Percentiles rank a stretch among this genome's conserved stretches.
Conservation (phyloP, 2,888 invertebrate genomes). For the Oscheius sp. region DNA sequence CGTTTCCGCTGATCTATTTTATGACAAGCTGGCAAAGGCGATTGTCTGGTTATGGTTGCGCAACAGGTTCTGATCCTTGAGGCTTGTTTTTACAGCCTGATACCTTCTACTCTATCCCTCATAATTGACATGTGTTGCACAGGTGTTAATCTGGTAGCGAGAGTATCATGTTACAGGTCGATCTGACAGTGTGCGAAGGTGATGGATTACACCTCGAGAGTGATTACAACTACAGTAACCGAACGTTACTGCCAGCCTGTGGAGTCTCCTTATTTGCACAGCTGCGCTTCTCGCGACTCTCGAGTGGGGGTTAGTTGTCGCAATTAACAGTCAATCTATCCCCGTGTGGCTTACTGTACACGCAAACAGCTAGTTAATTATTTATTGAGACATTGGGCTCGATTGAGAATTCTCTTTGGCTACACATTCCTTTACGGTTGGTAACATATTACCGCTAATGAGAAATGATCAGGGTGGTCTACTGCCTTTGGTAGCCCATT, state of each 20-base stretch:
- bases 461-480: constrained; percentile 1
- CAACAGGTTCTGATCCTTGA: constrained; percentile 3
- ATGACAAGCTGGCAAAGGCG: constrained; percentile 13
- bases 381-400: neutral
- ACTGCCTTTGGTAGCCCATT: constrained; percentile 7
- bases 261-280: constrained; percentile 24
- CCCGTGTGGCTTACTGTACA: neutral
- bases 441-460: constrained; percentile 24
- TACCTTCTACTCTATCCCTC: neutral
- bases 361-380: constrained; percentile 1
- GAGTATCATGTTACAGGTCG: constrained; percentile 23
- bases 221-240: constrained; percentile 29
- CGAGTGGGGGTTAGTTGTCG: neutral
- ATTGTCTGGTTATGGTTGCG: neutral
- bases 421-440: constrained; percentile 4
- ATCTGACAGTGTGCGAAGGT: constrained; percentile 22
- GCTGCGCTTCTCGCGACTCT: constrained; percentile 18
- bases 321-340: constrained; percentile 13
- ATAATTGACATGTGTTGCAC: constrained; percentile 37
- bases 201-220: constrained; percentile 5
- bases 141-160: constrained; percentile 31
- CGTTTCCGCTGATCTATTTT: constrained; percentile 33
- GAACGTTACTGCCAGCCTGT: constrained; percentile 26
- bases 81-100: neutral
- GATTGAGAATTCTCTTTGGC: constrained; percentile 23